Evolutionary conservation across 2,888 invertebrate species (phyloP), one percentile per base, ranked within the genome.

Genomic region (Carabus problematicus): DNA sequence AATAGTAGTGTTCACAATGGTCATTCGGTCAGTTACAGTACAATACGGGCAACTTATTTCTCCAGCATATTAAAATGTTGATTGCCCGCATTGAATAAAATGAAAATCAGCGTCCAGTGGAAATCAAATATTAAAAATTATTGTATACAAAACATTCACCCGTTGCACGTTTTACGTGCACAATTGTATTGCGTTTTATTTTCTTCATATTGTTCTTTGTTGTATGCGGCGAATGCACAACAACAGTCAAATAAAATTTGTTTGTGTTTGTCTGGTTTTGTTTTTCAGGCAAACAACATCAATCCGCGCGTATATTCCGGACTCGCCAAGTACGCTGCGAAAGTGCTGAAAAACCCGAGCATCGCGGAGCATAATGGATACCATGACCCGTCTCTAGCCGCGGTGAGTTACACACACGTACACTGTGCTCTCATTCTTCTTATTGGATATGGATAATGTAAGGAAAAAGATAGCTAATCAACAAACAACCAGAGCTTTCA

Each of bases 291-390:
- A 18, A 72, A 74, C 69, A 70, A 71, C 61, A 73, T 75, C 56
- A 77, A 76, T 74, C 75, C 77, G 29, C 74, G 74, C 70, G 76
- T 76, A 16, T 76, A 76, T 68, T 74, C 75, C 70, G 79, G 77
- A 14, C 72, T 80, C 64, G 75, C 77, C 49, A 74, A 74, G 19
- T 77, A 79, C 71, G 80, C 76, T 3, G 75, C 75, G 19, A 78
- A 77, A 74, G 77, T 80, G 43, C 74, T 80, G 64, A 74, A 75
- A 59, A 75, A 77, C 66, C 76, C 78, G 55, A 70, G 74, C 19
- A 72, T 75, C 58, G 59, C 60, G 12, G 43, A 54, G 54, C 68
- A 60, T 40, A 68, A 68, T 61, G 60, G 68, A 54, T 68, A 60
- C 29, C 39, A 18, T 47, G 62, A 70, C 58, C 64, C 68, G 45